These are phyloP conservation scores for Drosophila picticornis DNA, from an alignment of 2,888 invertebrate genomes.

Conservation along the genomic window DNA sequence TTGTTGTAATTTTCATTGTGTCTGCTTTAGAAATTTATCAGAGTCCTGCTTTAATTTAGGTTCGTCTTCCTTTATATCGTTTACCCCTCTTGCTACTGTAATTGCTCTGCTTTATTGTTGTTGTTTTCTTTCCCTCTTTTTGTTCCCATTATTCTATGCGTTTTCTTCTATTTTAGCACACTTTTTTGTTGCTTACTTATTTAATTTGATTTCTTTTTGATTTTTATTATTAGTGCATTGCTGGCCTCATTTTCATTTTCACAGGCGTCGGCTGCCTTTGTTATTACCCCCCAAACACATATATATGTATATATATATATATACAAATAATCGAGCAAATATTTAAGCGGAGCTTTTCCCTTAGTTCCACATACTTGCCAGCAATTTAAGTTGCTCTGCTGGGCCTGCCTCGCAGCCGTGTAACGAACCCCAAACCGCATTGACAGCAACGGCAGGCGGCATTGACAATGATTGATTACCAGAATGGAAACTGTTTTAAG, in stretches of 20 bases:
- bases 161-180: constrained; percentile 39
- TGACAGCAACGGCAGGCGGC: constrained; percentile 71
- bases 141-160: constrained; percentile 23
- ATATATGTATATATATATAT: background rate
- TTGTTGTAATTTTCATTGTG: constrained; percentile 68
- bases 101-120: constrained; percentile 67
- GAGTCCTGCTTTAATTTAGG: constrained; percentile 59
- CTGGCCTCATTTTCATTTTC: constrained; percentile 56
- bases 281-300: background rate
- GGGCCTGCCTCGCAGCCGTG: constrained; percentile 13
- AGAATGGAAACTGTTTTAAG: constrained; percentile 63
- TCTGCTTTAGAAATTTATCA: constrained; percentile 64
- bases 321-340: constrained; percentile 26
- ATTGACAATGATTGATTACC: constrained; percentile 84
- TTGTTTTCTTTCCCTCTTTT: constrained; percentile 4
- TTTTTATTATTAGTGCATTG: constrained; percentile 70
- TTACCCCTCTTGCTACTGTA: constrained; percentile 49
- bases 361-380: constrained; percentile 17
- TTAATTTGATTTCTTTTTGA: constrained; percentile 80
- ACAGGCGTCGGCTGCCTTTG: constrained; percentile 33
- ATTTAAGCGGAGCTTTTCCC: constrained; percentile 21
- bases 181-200: constrained; percentile 65
- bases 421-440: constrained; percentile 64
- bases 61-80: constrained; percentile 52
- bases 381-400: constrained; percentile 65